Evolutionary conservation across 2,113 vertebrate species (phyloP), one percentile per base, ranked within the genome.

Genomic region (Gnathonemus echidnorhynchus): DNA sequence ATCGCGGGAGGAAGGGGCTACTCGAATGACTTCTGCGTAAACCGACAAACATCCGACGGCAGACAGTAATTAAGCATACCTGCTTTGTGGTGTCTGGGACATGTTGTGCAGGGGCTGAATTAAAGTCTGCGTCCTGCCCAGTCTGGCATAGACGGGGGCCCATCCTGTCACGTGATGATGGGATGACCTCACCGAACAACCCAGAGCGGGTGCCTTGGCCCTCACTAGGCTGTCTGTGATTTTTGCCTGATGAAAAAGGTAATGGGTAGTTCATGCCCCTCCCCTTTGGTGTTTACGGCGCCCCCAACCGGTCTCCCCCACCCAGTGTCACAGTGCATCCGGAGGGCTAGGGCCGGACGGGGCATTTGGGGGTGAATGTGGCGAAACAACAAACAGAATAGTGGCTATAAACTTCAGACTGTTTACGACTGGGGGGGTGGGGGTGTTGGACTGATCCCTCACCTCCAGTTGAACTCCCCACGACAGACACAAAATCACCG

Each of bases 401-500:
- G 94, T 94, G 93, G 95, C 94, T 95, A 94, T 50, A 94, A 93
- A 94, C 96, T 94, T 94, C 39, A 96, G 96, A 97, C 96, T 92
- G 92, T 96, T 95, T 97, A 97, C 94, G 94, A 94, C 94, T 94
- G 31, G 50, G 92, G 90, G n/a, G n/a, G 9, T 21, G 52, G 17
- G 58, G n/a, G 58, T 3, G 58, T n/a, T 10, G 93, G 95, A 95
- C 96, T 96, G 91, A 94, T 94, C 93, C 90, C 94, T 97, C 96
- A 97, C 96, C 96, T 96, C 95, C 88, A 1, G 13, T 90, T 97
- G 96, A 97, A 96, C 97, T 95, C 95, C 45, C 93, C 93, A 91
- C 91, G 94, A 93, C 93, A 91, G 93, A 91, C 91, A 92, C 92
- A 91, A 91, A 90, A 90, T 74, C 93, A 90, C 90, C 93, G 89